Percentiles rank a stretch among this genome's conserved stretches.
Conservation (phyloP, 1,140 invertebrate genomes). For the Micrasema longulum region DNA sequence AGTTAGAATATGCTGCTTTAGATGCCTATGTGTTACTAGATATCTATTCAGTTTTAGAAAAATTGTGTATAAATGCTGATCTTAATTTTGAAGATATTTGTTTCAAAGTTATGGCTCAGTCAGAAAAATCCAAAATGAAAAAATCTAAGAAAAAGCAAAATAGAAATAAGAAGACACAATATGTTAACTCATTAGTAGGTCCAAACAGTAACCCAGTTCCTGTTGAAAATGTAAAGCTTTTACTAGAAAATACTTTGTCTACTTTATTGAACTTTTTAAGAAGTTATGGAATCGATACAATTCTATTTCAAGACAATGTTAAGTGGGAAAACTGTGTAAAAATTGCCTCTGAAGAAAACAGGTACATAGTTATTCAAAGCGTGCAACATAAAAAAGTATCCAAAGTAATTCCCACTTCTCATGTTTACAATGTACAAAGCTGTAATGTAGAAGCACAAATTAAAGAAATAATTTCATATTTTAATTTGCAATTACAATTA, state of each 20-base stretch:
- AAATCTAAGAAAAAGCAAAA: constrained; percentile 55
- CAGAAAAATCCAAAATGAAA: constrained; percentile 57
- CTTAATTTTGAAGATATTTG: constrained; percentile 70
- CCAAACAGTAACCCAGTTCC: constrained; percentile 22
- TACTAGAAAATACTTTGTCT: constrained; percentile 69
- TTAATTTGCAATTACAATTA: constrained; percentile 70
- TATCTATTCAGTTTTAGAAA: constrained; percentile 71
- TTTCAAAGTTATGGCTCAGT: constrained; percentile 60
- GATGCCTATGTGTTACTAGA: constrained; percentile 82
- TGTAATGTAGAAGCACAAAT: constrained; percentile 69
- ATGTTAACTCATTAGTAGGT: constrained; percentile 14
- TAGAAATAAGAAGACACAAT: constrained; percentile 38
- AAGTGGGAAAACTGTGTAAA: constrained; percentile 67
- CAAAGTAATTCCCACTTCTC: constrained; percentile 62
- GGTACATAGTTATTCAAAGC: constrained; percentile 67
- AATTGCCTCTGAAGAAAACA: constrained; percentile 65
- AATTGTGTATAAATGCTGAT: constrained; percentile 60
- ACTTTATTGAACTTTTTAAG: constrained; percentile 71
- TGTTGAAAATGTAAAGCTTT: constrained; percentile 59
- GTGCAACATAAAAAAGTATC: constrained; percentile 61
- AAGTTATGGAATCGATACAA: constrained; percentile 74
- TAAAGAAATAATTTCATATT: constrained; percentile 71
- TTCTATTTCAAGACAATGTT: constrained; percentile 66
- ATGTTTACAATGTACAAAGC: constrained; percentile 67
- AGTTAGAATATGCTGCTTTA: constrained; percentile 81